These are phyloP conservation scores for Vultur gryphus DNA, from an alignment of 2,797 vertebrate species.

Conservation along the genomic window DNA sequence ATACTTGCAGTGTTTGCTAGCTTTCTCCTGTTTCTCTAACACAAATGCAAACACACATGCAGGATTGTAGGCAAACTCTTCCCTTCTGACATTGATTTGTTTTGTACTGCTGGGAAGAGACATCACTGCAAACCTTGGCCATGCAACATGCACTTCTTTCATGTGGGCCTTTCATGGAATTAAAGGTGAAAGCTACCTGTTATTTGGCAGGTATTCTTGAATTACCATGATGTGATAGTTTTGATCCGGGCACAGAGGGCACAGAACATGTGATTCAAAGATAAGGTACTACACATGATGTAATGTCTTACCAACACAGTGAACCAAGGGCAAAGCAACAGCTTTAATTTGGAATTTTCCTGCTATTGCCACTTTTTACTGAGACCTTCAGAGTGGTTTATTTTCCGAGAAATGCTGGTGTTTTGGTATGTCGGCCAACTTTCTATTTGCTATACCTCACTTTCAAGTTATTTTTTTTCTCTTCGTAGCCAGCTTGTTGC, in stretches of 20 bases:
- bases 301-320: neutral
- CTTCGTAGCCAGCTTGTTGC: neutral
- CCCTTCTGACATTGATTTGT: neutral
- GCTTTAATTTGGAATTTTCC: slow-evolving; percentile 31
- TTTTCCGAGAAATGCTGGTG: neutral
- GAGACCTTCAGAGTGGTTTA: neutral
- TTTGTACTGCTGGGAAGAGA: neutral
- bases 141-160: neutral
- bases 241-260: neutral
- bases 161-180: neutral
- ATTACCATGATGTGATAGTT: neutral
- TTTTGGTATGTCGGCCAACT: neutral
- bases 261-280: neutral
- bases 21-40: neutral
- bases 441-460: neutral
- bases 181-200: neutral
- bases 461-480: neutral
- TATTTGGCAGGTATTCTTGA: neutral
- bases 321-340: slow-evolving; percentile 1
- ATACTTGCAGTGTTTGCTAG: neutral
- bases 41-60: neutral
- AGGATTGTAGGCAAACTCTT: neutral
- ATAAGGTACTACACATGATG: neutral
- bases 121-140: neutral
- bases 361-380: neutral